These are phyloP conservation scores for Tetragnatha montana DNA, from an alignment of 2,888 invertebrate species.

Conservation along the genomic window DNA sequence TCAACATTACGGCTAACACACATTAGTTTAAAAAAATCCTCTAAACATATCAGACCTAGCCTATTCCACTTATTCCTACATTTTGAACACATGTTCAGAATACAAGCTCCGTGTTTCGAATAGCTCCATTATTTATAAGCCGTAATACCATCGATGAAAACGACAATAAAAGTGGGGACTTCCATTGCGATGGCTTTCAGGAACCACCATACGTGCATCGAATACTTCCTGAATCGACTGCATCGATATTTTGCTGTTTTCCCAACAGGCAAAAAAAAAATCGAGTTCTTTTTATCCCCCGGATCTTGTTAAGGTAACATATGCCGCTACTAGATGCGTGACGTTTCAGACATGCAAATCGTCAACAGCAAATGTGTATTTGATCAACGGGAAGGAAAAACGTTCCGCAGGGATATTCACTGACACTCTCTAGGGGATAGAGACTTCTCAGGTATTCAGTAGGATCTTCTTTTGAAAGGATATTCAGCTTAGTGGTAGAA, in stretches of 20 bases:
- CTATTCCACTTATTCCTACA: neutral
- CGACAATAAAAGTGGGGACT: neutral
- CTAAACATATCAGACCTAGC: neutral
- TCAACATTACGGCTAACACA: neutral
- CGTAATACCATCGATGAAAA: neutral
- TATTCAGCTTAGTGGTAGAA: too few species aligned
- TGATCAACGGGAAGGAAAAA: slow-evolving; percentile 7
- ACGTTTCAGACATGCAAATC: slow-evolving; percentile 37
- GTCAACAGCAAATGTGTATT: slow-evolving; percentile 25
- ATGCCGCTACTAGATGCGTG: neutral
- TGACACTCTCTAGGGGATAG: neutral
- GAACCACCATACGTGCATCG: neutral
- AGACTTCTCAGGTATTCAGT: neutral
- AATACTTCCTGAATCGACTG: neutral
- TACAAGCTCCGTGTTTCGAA: neutral
- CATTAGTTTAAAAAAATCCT: neutral
- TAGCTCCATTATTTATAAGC: neutral
- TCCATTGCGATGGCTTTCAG: neutral
- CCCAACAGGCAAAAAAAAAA: neutral
- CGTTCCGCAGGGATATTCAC: neutral
- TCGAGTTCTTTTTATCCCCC: neutral
- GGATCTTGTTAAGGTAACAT: neutral
- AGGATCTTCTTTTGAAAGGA: neutral
- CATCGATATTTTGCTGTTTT: neutral
- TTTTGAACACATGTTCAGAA: neutral